Conservation (phyloP, 2,797 vertebrate genomes). For the Xiphophorus birchmanni region DNA sequence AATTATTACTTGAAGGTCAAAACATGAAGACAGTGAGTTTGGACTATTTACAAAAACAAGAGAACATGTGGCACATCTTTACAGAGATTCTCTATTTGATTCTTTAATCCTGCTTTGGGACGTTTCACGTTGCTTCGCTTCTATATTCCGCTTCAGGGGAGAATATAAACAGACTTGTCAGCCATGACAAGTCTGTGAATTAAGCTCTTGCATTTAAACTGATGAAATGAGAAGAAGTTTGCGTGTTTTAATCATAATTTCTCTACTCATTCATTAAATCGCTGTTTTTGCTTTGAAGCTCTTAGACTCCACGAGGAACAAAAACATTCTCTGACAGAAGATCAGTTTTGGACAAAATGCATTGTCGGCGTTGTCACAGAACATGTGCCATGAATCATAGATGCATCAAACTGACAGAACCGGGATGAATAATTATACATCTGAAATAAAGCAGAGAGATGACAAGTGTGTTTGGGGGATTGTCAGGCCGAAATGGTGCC, state of each 20-base stretch:
- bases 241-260: slow-evolving; percentile 3
- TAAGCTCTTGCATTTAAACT: background rate
- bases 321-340: background rate
- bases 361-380: slow-evolving; percentile 24
- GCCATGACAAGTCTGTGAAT: background rate
- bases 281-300: background rate
- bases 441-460: background rate
- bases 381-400: slow-evolving; percentile 28
- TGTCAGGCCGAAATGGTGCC: slow-evolving; percentile 20
- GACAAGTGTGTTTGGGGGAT: background rate
- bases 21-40: background rate
- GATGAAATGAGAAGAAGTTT: background rate
- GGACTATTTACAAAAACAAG: slow-evolving; percentile 3
- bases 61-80: background rate
- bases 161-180: background rate
- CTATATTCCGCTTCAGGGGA: background rate
- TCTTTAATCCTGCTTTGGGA: background rate
- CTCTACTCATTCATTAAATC: background rate
- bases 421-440: background rate
- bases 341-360: slow-evolving; percentile 8
- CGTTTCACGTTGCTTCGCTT: slow-evolving; percentile 2
- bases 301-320: background rate
- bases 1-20: background rate
- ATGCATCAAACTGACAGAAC: slow-evolving; percentile 11
- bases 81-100: background rate